phyloP scores from a whole-genome alignment of 2,888 invertebrate species.

The Lumbricus terrestris region DNA sequence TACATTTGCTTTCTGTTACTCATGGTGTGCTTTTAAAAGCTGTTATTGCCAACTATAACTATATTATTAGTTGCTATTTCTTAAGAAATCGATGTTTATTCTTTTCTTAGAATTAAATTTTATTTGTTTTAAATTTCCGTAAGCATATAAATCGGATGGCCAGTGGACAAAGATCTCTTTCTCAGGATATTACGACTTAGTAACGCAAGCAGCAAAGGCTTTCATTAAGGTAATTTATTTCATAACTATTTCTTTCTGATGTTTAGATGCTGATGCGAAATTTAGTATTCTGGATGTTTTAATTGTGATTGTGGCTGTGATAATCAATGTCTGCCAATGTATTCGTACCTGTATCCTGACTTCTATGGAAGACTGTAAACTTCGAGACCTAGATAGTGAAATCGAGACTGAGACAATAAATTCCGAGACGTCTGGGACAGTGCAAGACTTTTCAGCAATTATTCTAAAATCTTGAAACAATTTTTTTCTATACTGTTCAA shows the following conservation, averaged over 20 bases:
- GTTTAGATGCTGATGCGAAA: neutral
- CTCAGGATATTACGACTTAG: conserved; percentile 24
- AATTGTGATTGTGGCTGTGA: too few species aligned
- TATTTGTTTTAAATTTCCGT: neutral
- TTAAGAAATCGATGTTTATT: neutral
- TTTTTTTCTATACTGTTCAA: too few species aligned
- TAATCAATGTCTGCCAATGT: too few species aligned
- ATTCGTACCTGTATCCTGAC: too few species aligned
- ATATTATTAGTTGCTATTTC: neutral
- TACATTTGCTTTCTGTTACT: neutral
- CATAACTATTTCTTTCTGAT: neutral
- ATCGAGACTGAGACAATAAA: too few species aligned
- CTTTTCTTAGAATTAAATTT: neutral
- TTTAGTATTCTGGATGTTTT: too few species aligned
- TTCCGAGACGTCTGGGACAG: too few species aligned
- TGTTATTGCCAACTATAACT: neutral
- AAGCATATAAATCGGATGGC: conserved; percentile 29
- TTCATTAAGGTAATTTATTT: conserved; percentile 25
- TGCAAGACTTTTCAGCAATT: too few species aligned
- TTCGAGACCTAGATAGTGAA: too few species aligned
- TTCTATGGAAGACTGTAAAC: too few species aligned
- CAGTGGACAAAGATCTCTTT: conserved; percentile 24
- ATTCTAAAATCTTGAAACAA: too few species aligned
- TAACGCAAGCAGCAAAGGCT: conserved; percentile 27
- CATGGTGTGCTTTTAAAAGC: neutral